These are phyloP conservation scores for Beaufortia kweichowensis DNA, from an alignment of 2,113 vertebrate species.

Conservation along the genomic window DNA sequence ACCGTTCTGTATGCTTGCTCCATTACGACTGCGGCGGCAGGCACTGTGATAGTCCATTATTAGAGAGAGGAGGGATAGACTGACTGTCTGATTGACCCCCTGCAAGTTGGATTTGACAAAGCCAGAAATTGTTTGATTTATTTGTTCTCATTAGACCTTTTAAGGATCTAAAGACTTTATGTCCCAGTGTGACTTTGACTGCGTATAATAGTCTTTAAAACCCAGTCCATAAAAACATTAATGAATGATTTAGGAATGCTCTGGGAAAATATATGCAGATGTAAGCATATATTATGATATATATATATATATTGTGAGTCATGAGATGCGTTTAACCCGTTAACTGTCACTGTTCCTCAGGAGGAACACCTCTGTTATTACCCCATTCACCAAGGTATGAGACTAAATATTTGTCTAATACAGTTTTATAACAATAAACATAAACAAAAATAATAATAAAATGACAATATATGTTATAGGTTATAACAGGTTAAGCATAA, in stretches of 20 bases:
- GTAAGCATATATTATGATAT: no score
- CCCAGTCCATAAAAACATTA: neutral
- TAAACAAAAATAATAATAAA: no score
- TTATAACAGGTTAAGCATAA: no score
- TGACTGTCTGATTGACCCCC: slow-evolving; percentile 19
- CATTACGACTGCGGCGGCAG: slow-evolving; percentile 30
- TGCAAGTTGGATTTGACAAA: neutral
- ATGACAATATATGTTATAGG: no score
- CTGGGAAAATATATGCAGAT: neutral
- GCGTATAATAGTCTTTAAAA: neutral
- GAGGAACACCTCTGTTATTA: no score
- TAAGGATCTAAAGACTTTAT: neutral
- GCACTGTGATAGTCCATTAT: slow-evolving; percentile 34
- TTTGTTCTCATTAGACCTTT: neutral
- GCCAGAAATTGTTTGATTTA: slow-evolving; percentile 15
- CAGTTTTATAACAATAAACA: no score
- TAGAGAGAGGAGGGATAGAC: neutral
- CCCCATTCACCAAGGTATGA: no score
- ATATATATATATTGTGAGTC: no score
- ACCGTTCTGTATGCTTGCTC: slow-evolving; percentile 31
- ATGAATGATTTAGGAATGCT: neutral
- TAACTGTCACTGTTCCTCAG: no score
- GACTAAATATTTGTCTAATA: no score
- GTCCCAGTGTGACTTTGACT: neutral
- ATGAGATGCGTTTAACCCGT: no score